phyloP scores from a whole-genome alignment of 2,797 vertebrate genomes.

The Gymnothorax javanicus region DNA sequence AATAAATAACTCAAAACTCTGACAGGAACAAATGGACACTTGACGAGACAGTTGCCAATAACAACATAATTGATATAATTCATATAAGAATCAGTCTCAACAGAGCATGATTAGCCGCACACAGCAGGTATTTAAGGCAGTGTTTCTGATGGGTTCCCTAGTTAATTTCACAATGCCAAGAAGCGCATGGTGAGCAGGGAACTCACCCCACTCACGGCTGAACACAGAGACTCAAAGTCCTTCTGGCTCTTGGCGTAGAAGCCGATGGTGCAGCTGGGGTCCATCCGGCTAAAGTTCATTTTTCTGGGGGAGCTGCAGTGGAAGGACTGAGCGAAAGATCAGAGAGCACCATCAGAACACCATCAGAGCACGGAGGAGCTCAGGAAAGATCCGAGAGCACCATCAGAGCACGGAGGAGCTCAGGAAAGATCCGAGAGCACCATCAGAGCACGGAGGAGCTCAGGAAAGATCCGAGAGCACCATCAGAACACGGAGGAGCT shows the following conservation, averaged over 20 bases:
- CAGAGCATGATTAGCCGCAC: no score
- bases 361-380: no score
- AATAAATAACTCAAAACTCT: no score
- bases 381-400: not conserved
- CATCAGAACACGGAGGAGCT: no score
- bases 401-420: no score
- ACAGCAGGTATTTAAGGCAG: no score
- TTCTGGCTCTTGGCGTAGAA: conserved; percentile 84
- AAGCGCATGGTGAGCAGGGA: not conserved
- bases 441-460: conserved; percentile 76
- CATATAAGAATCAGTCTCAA: no score
- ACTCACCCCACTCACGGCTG: conserved; percentile 77
- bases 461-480: conserved; percentile 7
- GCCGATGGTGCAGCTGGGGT: conserved; percentile 91
- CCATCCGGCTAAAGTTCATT: conserved; percentile 88
- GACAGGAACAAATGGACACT: no score
- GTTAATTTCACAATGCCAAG: no score
- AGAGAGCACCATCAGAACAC: not conserved
- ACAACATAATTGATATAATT: no score
- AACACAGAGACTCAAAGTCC: conserved; percentile 85
- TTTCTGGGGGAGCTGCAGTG: conserved; percentile 89
- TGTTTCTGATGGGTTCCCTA: no score
- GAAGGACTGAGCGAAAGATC: conserved; percentile 74
- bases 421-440: conserved; percentile 15
- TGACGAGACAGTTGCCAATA: no score